Evolutionary conservation across 2,888 invertebrate genomes (phyloP), one percentile per base, ranked within the genome.

Genomic region (Xestia c-nigrum): DNA sequence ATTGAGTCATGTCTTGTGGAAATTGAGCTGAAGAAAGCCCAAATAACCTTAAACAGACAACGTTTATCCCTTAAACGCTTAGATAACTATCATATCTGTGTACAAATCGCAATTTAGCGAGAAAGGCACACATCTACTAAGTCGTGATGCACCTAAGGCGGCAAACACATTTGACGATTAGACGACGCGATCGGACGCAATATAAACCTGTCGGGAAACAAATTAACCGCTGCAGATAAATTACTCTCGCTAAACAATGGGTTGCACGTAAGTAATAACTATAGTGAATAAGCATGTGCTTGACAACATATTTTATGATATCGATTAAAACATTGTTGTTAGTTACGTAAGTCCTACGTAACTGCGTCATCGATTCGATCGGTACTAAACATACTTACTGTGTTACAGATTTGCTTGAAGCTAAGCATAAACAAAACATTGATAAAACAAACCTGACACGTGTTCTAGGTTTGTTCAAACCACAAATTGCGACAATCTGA

Each of bases 21-120:
- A 77, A 74, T 74, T 61, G 40, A 64, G 78, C 74, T 83, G 74
- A 87, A 85, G 87, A 88, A 89, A 87, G 88, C 82, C 77, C 57
- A 87, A 85, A 88, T 78, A 80, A 84, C 84, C 82, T 83, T 81
- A 86, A 86, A 87, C 76, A 87, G 89, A 88, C 76, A 90, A 84
- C 88, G 88, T 90, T 91, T 92, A 92, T 91, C 88, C 89, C 90
- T 91, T 90, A 90, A 90, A 92, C 89, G 89, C 87, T 74, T 73
- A 88, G 90, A 89, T 92, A 90, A 89, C 85, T 83, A 90, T 92
- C 90, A 90, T 89, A 92, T 91, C 91, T 87, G 75, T 76, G 85
- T 85, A 87, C 88, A 78, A 88, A 92, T 91, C 88, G 89, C 89
- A 89, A 90, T 92, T 92, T 91, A 89, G 87, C 89, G 86, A 84